Conservation (phyloP, 2,113 vertebrate species). For the Zosterops japonicus region DNA sequence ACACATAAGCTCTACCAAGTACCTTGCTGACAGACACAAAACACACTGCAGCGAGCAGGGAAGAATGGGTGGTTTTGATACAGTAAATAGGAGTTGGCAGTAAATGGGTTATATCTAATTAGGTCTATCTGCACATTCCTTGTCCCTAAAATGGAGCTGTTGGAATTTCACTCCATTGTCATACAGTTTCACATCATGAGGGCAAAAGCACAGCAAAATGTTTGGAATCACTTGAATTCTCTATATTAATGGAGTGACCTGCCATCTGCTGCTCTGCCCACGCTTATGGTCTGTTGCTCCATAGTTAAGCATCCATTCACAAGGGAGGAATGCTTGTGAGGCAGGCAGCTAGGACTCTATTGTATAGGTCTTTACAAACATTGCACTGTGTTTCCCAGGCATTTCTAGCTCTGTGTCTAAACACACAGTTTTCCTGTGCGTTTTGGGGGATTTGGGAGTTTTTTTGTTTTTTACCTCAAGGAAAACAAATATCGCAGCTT, state of each 20-base stretch:
- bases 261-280: constrained; percentile 9
- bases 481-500: neutral
- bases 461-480: neutral
- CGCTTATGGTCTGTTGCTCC: neutral
- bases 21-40: neutral
- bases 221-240: neutral
- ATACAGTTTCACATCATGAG: neutral
- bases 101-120: neutral
- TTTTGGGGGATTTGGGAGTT: neutral
- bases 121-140: neutral
- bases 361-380: neutral
- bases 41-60: neutral
- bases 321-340: neutral
- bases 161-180: neutral
- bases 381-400: neutral
- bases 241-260: neutral
- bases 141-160: neutral
- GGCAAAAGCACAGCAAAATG: neutral
- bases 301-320: neutral
- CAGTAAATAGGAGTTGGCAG: neutral
- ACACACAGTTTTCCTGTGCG: neutral
- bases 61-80: neutral
- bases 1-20: neutral
- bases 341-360: neutral
- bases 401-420: neutral